Conservation (phyloP, 2,113 vertebrate species). For the Propithecus coquereli region DNA sequence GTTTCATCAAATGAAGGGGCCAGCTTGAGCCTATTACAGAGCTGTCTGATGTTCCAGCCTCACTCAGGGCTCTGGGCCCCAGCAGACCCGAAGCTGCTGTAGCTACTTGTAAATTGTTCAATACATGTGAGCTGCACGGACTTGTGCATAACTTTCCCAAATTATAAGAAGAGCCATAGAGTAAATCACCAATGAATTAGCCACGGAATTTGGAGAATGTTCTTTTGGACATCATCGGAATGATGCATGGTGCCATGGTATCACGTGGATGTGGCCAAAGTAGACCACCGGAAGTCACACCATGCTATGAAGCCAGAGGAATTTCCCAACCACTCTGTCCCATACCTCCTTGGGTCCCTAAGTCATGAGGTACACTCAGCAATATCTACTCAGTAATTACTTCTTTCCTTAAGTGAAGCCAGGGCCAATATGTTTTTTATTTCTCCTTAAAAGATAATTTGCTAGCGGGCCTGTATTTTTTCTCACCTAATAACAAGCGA, state of each 20-base stretch:
- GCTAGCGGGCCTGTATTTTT: constrained; percentile 60
- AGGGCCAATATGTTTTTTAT: constrained; percentile 31
- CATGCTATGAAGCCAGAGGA: neutral
- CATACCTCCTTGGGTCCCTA: neutral
- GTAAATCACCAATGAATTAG: constrained; percentile 67
- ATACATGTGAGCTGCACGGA: neutral
- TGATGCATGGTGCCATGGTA: constrained; percentile 20
- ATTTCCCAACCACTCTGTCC: neutral
- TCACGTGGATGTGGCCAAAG: neutral
- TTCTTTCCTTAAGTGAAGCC: constrained; percentile 48
- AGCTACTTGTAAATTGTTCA: neutral
- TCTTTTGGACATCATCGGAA: constrained; percentile 63
- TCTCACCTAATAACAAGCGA: constrained; percentile 65
- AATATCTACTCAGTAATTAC: constrained; percentile 48
- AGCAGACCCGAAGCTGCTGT: neutral
- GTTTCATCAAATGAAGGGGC: neutral
- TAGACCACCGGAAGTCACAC: neutral
- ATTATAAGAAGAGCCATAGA: constrained; percentile 58
- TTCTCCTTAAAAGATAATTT: constrained; percentile 67
- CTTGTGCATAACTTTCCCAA: constrained; percentile 30
- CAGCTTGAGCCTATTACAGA: neutral
- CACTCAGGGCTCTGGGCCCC: neutral
- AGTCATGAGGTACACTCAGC: neutral
- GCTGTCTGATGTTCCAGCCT: no score
- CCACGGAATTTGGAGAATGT: constrained; percentile 34